Conservation (phyloP, 2,797 vertebrate species). For the Chloroceryle inda region DNA sequence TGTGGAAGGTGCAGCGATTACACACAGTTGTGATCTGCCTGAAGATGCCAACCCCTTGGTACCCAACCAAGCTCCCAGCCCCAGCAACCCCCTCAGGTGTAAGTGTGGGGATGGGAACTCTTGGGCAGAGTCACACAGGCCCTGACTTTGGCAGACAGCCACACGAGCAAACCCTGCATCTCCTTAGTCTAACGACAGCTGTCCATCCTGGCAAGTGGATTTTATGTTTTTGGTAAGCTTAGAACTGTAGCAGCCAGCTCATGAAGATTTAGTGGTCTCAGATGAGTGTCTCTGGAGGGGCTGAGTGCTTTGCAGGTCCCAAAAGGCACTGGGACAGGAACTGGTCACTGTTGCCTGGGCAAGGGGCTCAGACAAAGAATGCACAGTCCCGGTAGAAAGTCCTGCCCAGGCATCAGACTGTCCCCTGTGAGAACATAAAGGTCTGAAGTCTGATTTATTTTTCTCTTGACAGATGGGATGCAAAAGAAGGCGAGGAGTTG, state of each 20-base stretch:
- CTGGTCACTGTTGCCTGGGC: not conserved
- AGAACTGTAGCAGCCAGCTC: not conserved
- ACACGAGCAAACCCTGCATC: not conserved
- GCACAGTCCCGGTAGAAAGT: not conserved
- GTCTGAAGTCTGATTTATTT: not conserved
- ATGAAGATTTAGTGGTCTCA: not conserved
- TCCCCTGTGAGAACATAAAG: not conserved
- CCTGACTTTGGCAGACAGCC: not conserved
- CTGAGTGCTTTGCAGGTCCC: not conserved
- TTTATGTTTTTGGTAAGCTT: conserved; percentile 4
- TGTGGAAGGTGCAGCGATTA: not conserved
- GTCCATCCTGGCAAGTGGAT: not conserved
- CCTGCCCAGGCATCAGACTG: not conserved
- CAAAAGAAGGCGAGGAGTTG: conserved; percentile 83
- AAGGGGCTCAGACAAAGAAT: not conserved
- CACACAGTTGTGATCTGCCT: not conserved
- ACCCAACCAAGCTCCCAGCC: not conserved
- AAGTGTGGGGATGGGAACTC: not conserved
- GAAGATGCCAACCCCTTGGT: not conserved
- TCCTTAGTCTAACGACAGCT: not conserved
- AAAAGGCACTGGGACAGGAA: not conserved
- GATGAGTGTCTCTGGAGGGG: not conserved
- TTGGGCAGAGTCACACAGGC: not conserved
- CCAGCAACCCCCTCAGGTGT: not conserved
- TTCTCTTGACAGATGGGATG: conserved; percentile 87